A percentile compares a stretch with the other conserved stretches of the same genome.
phyloP scores from a whole-genome alignment of 2,113 vertebrate genomes.

The Mus musculus region GRCm39 chr2:44234001-44234500 shows the following conservation, averaged over 20 bases:
- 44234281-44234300: not conserved
- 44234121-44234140: not conserved
- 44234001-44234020: conserved; percentile 69
- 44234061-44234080: not conserved
- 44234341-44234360: not conserved
- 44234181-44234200: not conserved
- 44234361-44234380: conserved; percentile 38
- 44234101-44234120: not conserved
- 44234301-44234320: not conserved
- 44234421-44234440: conserved; percentile 56
- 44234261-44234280: not conserved
- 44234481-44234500: not conserved
- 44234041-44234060: conserved; percentile 63
- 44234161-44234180: not conserved
- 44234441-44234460: conserved; percentile 27
- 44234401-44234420: conserved; percentile 59
- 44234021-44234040: conserved; percentile 61
- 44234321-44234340: not conserved
- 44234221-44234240: not conserved
- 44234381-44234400: conserved; percentile 42
- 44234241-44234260: not conserved
- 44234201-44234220: not conserved
- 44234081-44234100: not conserved
- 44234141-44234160: not conserved
- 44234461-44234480: not conserved